Evolutionary conservation across 37 sponge, comb jelly and placozoan species (phyloP), one percentile per base, ranked within the genome.

Genomic region (Haliclona indistincta): DNA sequence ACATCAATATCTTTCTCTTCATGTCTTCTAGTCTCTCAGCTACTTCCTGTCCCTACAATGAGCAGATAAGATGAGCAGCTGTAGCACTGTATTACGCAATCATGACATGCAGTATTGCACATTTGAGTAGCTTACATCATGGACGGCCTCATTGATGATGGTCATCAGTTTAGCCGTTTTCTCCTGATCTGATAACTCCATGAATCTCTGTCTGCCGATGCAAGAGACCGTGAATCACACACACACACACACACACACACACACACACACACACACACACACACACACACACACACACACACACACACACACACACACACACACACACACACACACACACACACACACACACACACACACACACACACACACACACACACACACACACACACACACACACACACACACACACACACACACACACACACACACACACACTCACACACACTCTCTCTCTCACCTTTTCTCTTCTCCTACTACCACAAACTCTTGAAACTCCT

Each of bases 1-100:
- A 72, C 30, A 86, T 41, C 34, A 86, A 56, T 38, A 81, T 77
- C 66, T 81, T 64, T 37, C 44, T 71, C 67, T 87, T 87, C 2
- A 45, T 25, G 1, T 51, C 71, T 3, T 70, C 43, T 38, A 87
- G 40, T 36, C 70, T 64, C 36, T 76, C 49, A n/a, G 44, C 40
- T 30, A 56, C 58, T 36, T 64, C 33, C n/a, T 54, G 43, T 3
- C 73, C 79, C 86, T 86, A 36, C 10, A 5, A 47, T 47, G 49
- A 47, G n/a, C n/a, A 47, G 67, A 47, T 47, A 47, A 47, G 8
- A 47, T 17, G 13, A 17, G 13, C 49, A 47, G 13, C 8, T 47
- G 49, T 47, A 47, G 8, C 49, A 47, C 13, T 47, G 13, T 47
- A 17, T 47, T 47, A 47, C 10, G 29, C 4, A 8, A 7, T 13